Percentiles rank a stretch among this genome's conserved stretches.
phyloP scores from a whole-genome alignment of 2,113 vertebrate species.

The Macquaria ambigua region DNA sequence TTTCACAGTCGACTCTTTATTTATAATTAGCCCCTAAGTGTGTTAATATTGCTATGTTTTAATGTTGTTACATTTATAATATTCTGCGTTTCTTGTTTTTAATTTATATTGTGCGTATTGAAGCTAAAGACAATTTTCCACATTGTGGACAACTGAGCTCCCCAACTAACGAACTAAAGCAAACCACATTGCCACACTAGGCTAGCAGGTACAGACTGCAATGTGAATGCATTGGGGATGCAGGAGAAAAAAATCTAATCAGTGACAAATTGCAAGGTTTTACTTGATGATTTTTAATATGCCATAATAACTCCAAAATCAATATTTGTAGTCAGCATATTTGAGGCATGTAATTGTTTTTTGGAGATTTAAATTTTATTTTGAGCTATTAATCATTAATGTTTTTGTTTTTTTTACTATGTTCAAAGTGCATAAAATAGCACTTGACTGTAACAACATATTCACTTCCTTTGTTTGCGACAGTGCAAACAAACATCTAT shows the following conservation, averaged over 20 bases:
- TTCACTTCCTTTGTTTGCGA: background rate
- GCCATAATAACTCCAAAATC: background rate
- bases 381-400: no score
- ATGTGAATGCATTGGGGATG: background rate
- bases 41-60: background rate
- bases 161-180: background rate
- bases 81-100: background rate
- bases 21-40: background rate
- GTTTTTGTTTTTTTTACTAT: background rate
- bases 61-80: background rate
- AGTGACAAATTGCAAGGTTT: conserved; percentile 21
- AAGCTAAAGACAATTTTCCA: conserved; percentile 19
- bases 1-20: background rate
- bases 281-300: background rate
- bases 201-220: background rate
- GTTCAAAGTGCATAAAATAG: conserved; percentile 3
- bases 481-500: background rate
- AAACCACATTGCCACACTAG: background rate
- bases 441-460: background rate
- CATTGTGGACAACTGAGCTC: background rate
- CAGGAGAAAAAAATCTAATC: background rate
- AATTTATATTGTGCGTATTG: background rate
- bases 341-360: conserved; percentile 15
- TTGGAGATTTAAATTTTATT: no score
- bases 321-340: conserved; percentile 6